Percentiles rank a stretch among this genome's conserved stretches.
Conservation (phyloP, 2,888 invertebrate species). For the Microctonus brassicae region DNA sequence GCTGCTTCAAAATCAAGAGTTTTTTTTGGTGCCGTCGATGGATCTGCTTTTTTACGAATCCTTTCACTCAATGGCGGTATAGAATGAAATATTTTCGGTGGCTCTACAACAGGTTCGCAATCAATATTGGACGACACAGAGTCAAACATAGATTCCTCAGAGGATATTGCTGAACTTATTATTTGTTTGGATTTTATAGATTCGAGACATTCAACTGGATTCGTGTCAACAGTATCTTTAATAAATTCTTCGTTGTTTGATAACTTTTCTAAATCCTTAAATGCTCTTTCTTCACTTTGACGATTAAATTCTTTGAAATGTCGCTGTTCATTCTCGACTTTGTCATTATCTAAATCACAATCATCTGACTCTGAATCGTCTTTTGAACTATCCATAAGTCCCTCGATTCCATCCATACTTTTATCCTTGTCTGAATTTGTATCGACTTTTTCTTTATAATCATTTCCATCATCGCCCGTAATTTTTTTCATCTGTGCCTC, state of each 20-base stretch:
- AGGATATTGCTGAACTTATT: slow-evolving; percentile 41
- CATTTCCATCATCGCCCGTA: slow-evolving; percentile 66
- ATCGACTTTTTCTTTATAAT: slow-evolving; percentile 64
- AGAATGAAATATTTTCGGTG: slow-evolving; percentile 60
- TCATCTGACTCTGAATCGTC: slow-evolving; percentile 62
- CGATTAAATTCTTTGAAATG: slow-evolving; percentile 34
- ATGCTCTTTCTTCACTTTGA: slow-evolving; percentile 51
- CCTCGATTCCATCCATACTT: slow-evolving; percentile 66
- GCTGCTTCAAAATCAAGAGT: slow-evolving; percentile 63
- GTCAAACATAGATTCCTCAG: slow-evolving; percentile 60
- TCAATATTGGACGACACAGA: slow-evolving; percentile 57
- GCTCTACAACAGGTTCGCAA: slow-evolving; percentile 50
- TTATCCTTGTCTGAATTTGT: slow-evolving; percentile 59
- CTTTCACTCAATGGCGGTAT: slow-evolving; percentile 66
- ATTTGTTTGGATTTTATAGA: slow-evolving; percentile 39
- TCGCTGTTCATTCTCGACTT: slow-evolving; percentile 23
- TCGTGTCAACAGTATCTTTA: slow-evolving; percentile 29
- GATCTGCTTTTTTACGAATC: slow-evolving; percentile 63
- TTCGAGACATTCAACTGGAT: slow-evolving; percentile 31
- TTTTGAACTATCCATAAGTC: slow-evolving; percentile 66
- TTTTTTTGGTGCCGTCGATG: slow-evolving; percentile 50
- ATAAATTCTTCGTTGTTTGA: slow-evolving; percentile 36
- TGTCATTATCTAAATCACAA: slow-evolving; percentile 38
- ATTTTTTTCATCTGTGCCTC: slow-evolving; percentile 68
- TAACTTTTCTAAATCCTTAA: slow-evolving; percentile 54